Conservation (phyloP, 1,140 invertebrate species). For the Drosophila persimilis region DNA sequence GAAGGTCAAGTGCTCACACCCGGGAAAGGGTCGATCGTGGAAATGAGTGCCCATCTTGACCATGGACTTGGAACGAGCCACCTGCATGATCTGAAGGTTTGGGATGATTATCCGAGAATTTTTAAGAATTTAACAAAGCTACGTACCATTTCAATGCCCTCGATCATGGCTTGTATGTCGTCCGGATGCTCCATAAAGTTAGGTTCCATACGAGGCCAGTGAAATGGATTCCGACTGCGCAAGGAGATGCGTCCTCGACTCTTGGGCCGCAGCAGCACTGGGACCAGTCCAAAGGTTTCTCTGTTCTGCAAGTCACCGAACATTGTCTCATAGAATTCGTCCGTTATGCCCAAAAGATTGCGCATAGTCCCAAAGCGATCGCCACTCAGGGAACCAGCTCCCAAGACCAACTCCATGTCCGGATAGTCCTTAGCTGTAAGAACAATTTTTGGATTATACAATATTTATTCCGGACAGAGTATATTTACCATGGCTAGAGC, state of each 20-base stretch:
- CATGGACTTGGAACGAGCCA: conserved; percentile 86
- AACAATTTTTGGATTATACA: accelerated
- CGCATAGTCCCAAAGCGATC: conserved; percentile 88
- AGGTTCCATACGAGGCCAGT: conserved; percentile 89
- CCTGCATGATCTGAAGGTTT: conserved; percentile 84
- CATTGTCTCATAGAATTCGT: conserved; percentile 86
- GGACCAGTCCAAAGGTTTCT: conserved; percentile 87
- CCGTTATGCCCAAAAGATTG: conserved; percentile 86
- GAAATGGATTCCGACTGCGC: conserved; percentile 87
- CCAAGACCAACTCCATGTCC: conserved; percentile 91
- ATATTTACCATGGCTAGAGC: conserved; percentile 60
- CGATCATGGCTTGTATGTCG: conserved; percentile 87
- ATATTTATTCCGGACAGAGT: too few relatives aligned
- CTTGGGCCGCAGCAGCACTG: conserved; percentile 89
- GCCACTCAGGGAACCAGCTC: conserved; percentile 88
- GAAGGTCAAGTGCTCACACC: conserved; percentile 86
- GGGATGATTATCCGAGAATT: neutral
- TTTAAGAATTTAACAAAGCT: neutral
- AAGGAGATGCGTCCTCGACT: conserved; percentile 89
- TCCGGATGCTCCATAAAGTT: conserved; percentile 89
- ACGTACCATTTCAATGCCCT: conserved; percentile 88
- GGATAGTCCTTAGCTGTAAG: conserved; percentile 83
- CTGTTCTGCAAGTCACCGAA: conserved; percentile 84
- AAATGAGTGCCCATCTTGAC: conserved; percentile 85
- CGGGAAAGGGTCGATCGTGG: conserved; percentile 87